Percentiles rank a stretch among this genome's conserved stretches.
phyloP scores from a whole-genome alignment of 1,140 invertebrate genomes.

The Chionoecetes opilio region DNA sequence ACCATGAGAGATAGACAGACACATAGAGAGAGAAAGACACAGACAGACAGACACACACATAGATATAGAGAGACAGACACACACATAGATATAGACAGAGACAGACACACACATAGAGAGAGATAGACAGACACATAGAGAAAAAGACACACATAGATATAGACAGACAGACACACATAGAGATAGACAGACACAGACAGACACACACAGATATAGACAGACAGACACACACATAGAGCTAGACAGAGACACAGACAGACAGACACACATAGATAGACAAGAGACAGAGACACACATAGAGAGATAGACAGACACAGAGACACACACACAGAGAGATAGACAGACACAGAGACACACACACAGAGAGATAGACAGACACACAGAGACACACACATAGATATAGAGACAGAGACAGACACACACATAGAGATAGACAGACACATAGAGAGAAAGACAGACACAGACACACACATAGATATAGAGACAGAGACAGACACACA shows the following conservation, averaged over 20 bases:
- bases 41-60: not conserved
- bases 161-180: too few species aligned
- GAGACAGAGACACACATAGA: too few species aligned
- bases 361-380: not conserved
- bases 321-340: not conserved
- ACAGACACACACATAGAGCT: not conserved
- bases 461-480: not conserved
- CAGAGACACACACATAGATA: not conserved
- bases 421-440: too few species aligned
- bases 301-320: not conserved
- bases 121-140: not conserved
- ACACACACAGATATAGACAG: not conserved
- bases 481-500: not conserved
- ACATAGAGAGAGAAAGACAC: too few species aligned
- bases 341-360: not conserved
- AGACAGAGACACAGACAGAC: slow-evolving; percentile 5
- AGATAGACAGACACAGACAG: not conserved
- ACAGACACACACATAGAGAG: not conserved
- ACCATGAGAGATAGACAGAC: too few species aligned
- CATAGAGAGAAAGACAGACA: not conserved
- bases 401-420: not conserved
- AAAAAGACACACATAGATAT: too few species aligned
- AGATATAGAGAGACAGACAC: not conserved
- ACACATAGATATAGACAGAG: not conserved
- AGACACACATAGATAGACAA: not conserved